phyloP scores from a whole-genome alignment of 2,113 vertebrate species.

The Atrichornis clamosus region DNA sequence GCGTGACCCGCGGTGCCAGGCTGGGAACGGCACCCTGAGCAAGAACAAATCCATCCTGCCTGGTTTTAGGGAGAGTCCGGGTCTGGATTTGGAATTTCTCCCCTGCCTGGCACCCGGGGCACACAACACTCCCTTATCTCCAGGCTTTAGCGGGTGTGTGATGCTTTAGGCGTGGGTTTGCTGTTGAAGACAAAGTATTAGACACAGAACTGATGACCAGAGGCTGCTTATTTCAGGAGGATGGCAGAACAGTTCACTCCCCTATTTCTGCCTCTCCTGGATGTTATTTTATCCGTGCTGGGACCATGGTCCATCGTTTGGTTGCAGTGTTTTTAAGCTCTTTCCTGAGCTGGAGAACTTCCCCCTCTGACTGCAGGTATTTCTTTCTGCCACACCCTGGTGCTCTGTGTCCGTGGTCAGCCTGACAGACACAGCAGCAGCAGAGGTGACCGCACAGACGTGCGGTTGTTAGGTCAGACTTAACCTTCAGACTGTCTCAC shows the following conservation, averaged over 20 bases:
- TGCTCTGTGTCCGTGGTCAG: neutral
- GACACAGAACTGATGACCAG: neutral
- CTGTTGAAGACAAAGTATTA: neutral
- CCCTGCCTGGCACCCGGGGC: neutral
- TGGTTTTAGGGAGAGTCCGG: too few species aligned
- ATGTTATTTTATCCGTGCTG: neutral
- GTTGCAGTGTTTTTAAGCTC: neutral
- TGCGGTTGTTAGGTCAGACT: neutral
- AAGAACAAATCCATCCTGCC: neutral
- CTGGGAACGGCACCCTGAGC: neutral
- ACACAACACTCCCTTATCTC: rapidly evolving
- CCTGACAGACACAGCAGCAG: neutral
- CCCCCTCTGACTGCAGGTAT: neutral
- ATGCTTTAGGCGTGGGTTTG: neutral
- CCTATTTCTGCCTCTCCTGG: neutral
- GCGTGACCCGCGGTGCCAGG: too few species aligned
- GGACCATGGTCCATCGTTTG: rapidly evolving
- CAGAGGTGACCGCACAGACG: rapidly evolving
- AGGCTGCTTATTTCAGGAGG: neutral
- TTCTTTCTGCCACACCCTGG: neutral
- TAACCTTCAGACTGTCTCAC: neutral
- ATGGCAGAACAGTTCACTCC: neutral
- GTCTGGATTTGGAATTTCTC: neutral
- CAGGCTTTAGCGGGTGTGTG: neutral
- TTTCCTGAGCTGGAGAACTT: neutral